Conservation (phyloP, 2,797 vertebrate species). For the Semotilus atromaculatus region DNA sequence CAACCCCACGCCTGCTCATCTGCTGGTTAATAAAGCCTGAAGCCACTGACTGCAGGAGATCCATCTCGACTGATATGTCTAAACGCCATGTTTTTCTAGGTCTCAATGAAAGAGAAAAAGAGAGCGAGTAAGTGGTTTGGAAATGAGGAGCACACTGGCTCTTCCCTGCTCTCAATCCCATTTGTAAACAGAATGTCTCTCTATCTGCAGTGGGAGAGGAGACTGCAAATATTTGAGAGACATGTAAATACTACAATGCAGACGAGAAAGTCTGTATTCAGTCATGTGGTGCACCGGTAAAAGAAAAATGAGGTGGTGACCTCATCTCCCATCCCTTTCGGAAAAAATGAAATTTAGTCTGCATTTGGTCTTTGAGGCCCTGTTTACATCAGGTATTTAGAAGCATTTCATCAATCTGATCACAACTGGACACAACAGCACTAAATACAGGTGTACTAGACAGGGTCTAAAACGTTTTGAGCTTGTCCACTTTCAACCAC, state of each 20-base stretch:
- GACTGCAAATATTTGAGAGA: slow-evolving; percentile 68
- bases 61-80: slow-evolving; percentile 16
- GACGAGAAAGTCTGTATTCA: slow-evolving; percentile 8
- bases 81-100: slow-evolving; percentile 21
- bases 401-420: neutral
- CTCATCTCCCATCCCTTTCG: neutral
- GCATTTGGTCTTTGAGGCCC: neutral
- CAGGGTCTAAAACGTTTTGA: neutral
- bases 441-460: neutral
- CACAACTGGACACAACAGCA: neutral
- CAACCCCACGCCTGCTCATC: neutral
- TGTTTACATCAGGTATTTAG: neutral
- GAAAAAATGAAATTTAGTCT: neutral
- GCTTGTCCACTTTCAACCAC: neutral
- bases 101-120: slow-evolving; percentile 7
- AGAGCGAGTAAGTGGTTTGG: slow-evolving; percentile 20
- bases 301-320: slow-evolving; percentile 36
- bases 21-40: slow-evolving; percentile 31
- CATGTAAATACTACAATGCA: slow-evolving; percentile 38
- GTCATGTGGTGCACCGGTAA: slow-evolving; percentile 6
- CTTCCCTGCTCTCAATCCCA: slow-evolving; percentile 36
- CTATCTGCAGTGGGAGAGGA: slow-evolving; percentile 47
- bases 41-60: slow-evolving; percentile 11
- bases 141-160: slow-evolving; percentile 12
- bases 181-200: slow-evolving; percentile 60